Conservation (phyloP, 2,888 invertebrate species). For the Cataglyphis cursor region DNA sequence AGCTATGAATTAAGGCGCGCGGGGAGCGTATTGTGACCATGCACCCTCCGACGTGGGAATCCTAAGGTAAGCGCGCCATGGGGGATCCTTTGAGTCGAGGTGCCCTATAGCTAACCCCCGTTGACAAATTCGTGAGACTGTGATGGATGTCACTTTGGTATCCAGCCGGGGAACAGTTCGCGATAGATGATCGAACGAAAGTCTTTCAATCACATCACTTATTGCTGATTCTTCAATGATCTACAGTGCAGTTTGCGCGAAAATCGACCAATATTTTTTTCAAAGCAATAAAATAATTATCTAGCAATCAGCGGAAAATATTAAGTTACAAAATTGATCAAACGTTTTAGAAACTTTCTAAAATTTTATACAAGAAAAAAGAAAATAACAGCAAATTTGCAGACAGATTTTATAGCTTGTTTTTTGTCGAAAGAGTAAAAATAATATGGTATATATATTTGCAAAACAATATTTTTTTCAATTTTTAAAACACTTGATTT, state of each 20-base stretch:
- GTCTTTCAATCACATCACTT: conserved; percentile 31
- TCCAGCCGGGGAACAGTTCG: conserved; percentile 13
- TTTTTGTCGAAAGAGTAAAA: no score
- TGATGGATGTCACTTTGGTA: conserved; percentile 83
- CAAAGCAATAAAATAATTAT: background rate
- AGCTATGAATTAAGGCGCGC: conserved; percentile 66
- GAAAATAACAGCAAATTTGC: background rate
- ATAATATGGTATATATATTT: no score
- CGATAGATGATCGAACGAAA: conserved; percentile 72
- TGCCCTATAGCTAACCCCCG: conserved; percentile 80
- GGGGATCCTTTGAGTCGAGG: conserved; percentile 67
- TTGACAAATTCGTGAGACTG: conserved; percentile 85
- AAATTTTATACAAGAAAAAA: background rate
- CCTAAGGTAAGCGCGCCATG: conserved; percentile 62
- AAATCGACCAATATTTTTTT: background rate
- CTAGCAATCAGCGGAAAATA: background rate
- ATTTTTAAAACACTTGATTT: no score
- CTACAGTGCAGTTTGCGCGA: background rate
- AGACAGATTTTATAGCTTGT: background rate
- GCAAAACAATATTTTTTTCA: no score
- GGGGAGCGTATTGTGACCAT: conserved; percentile 71
- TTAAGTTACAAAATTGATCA: background rate
- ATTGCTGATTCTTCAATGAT: background rate
- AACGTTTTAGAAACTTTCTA: background rate
- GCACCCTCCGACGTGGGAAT: conserved; percentile 83